Evolutionary conservation across 2,888 invertebrate genomes (phyloP), one percentile per base, ranked within the genome.

Genomic region (Monopis laevigella): DNA sequence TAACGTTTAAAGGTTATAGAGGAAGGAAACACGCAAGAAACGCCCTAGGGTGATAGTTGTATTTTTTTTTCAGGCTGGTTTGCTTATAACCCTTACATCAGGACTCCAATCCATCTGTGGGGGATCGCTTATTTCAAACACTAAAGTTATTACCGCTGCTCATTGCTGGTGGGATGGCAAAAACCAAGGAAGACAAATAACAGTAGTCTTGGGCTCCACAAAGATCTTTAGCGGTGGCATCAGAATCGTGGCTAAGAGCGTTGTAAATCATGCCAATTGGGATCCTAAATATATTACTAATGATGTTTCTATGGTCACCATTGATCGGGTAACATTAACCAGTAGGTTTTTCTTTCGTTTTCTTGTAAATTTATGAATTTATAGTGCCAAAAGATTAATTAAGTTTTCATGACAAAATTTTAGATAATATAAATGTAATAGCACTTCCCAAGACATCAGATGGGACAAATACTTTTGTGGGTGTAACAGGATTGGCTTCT

Each of bases 121-220:
- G 0, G 77, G 77, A 0, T 58, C 72, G 2, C 54, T 78, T 2
- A 45, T 77, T 17, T 73, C 75, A 3, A 50, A 51, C 27, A 71
- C 57, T 0, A 50, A 67, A 5, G 59, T 75, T 6, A 50, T 78
- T 1, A 73, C 75, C 0, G 78, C 77, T 1, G 77, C 74, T 0
- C 77, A 78, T 40, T 77, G 77, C 52, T 78, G 75, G 77, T 69
- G 58, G 55, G 78, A 77, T 4, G 78, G 77, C 0, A 45, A 56
- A 40, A 62, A 46, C 42, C 69, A 64, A 42, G 72, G 72, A 0
- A 52, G 35, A 1, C 47, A 48, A 35, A 73, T 78, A 49, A 69
- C 67, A 3, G 44, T 71, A 1, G 75, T 77, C 1, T 59, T 78
- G 0, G 77, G 77, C 1, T 72, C 75, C 2, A 38, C 64, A 1